Percentiles rank a stretch among this genome's conserved stretches.
phyloP scores from a whole-genome alignment of 2,797 vertebrate species.

The Neosilurus mollespiculum region DNA sequence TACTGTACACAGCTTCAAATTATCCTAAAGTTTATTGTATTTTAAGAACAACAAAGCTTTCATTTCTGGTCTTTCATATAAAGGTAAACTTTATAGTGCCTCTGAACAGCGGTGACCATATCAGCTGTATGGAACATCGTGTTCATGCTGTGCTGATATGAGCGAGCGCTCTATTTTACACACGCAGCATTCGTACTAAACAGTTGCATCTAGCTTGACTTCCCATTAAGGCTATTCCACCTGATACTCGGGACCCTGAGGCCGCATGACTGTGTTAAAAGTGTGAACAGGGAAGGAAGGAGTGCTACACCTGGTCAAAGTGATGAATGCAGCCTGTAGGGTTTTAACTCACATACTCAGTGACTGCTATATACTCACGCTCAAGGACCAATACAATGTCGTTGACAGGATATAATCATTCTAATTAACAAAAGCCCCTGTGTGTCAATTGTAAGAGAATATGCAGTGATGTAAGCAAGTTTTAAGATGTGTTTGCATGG shows the following conservation, averaged over 20 bases:
- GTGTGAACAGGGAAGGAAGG: conserved; percentile 42
- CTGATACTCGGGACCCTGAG: conserved; percentile 14
- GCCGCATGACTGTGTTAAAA: conserved; percentile 31
- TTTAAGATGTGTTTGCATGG: background rate
- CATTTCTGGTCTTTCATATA: background rate
- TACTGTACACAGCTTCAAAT: background rate
- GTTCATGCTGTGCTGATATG: background rate
- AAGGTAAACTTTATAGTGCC: background rate
- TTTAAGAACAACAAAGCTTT: conserved; percentile 2
- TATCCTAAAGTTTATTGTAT: background rate
- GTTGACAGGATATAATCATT: background rate
- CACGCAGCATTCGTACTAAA: background rate
- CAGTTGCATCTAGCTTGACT: background rate
- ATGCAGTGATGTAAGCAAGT: background rate
- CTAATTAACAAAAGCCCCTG: conserved; percentile 3
- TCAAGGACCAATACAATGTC: background rate
- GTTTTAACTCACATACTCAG: conserved; percentile 5
- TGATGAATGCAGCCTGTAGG: conserved; percentile 33
- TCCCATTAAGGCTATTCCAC: background rate
- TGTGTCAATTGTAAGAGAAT: background rate
- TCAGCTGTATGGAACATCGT: background rate
- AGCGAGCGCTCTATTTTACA: conserved; percentile 4
- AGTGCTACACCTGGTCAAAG: conserved; percentile 15
- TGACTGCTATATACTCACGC: background rate
- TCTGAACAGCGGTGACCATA: background rate